Conservation (phyloP, 1,140 invertebrate species). For the Heliconius nattereri region DNA sequence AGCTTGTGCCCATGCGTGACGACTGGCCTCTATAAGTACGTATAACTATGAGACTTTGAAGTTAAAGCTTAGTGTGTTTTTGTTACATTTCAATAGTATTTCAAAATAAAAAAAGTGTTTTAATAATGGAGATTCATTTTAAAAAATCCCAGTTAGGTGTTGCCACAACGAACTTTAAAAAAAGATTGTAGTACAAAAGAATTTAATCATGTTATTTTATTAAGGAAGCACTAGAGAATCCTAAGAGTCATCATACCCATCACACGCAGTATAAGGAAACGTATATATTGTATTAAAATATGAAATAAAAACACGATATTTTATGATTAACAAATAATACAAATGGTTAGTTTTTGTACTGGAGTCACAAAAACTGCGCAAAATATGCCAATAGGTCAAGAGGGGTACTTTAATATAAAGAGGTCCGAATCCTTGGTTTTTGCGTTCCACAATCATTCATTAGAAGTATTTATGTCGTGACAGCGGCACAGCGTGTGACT, state of each 20-base stretch:
- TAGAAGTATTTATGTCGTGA: constrained; percentile 52
- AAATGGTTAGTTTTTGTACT: constrained; percentile 47
- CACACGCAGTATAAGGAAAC: neutral
- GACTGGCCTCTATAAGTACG: too few relatives aligned
- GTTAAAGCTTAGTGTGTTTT: too few relatives aligned
- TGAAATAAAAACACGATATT: constrained; percentile 1
- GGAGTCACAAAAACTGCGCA: constrained; percentile 47
- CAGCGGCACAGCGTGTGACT: neutral
- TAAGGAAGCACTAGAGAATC: constrained; percentile 15
- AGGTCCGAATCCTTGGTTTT: constrained; percentile 39
- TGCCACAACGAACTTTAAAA: neutral
- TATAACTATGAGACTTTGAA: too few relatives aligned
- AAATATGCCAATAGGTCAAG: constrained; percentile 37
- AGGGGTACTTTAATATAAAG: constrained; percentile 26
- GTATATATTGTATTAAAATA: constrained; percentile 10
- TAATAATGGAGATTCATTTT: too few relatives aligned
- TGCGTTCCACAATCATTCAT: constrained; percentile 68
- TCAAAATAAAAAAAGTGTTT: too few relatives aligned
- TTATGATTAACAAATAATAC: constrained; percentile 44
- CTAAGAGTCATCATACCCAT: neutral
- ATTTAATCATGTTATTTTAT: neutral
- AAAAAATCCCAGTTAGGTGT: too few relatives aligned
- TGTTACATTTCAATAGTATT: too few relatives aligned
- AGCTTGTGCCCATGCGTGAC: too few relatives aligned
- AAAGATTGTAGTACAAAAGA: neutral